A percentile compares a stretch with the other conserved stretches of the same genome.
phyloP scores from a whole-genome alignment of 2,797 vertebrate genomes.

The Chromis chromis region DNA sequence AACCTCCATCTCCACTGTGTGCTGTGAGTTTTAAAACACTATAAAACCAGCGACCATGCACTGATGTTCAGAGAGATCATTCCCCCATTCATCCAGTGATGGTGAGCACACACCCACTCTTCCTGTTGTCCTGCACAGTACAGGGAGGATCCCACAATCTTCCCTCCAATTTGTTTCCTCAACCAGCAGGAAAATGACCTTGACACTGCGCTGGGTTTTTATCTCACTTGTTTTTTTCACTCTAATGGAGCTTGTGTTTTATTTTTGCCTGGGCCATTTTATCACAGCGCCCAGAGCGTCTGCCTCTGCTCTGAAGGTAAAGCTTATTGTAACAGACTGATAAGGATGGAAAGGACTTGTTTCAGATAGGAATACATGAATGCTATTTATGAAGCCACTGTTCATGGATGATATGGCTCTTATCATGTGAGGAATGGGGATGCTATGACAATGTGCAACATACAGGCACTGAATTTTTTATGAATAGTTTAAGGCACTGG shows the following conservation, averaged over 20 bases:
- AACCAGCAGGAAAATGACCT: slow-evolving; percentile 52
- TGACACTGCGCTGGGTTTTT: slow-evolving; percentile 44
- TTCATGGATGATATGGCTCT: slow-evolving; percentile 15
- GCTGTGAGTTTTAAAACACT: slow-evolving; percentile 8
- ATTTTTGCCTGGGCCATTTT: slow-evolving; percentile 17
- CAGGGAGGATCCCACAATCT: slow-evolving; percentile 24
- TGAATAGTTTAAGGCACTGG: neutral
- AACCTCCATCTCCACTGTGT: neutral
- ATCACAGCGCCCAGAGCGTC: slow-evolving; percentile 28
- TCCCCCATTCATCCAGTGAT: slow-evolving; percentile 9
- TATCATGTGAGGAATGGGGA: slow-evolving; percentile 6
- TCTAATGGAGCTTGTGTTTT: slow-evolving; percentile 38
- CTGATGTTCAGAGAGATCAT: slow-evolving; percentile 18
- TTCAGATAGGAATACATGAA: slow-evolving; percentile 17
- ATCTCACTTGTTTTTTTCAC: slow-evolving; percentile 14
- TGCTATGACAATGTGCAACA: neutral
- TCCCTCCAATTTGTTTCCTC: slow-evolving; percentile 45
- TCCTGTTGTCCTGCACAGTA: slow-evolving; percentile 22
- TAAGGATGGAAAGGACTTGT: slow-evolving; percentile 27
- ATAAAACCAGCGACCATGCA: slow-evolving; percentile 17
- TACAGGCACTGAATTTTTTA: neutral
- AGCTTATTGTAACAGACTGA: slow-evolving; percentile 3
- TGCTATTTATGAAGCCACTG: slow-evolving; percentile 33
- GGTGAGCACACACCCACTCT: neutral
- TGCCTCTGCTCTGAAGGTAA: slow-evolving; percentile 23